Percentiles rank a stretch among this genome's conserved stretches.
phyloP scores from a whole-genome alignment of 2,888 invertebrate genomes.

The Spilosoma lubricipeda region DNA sequence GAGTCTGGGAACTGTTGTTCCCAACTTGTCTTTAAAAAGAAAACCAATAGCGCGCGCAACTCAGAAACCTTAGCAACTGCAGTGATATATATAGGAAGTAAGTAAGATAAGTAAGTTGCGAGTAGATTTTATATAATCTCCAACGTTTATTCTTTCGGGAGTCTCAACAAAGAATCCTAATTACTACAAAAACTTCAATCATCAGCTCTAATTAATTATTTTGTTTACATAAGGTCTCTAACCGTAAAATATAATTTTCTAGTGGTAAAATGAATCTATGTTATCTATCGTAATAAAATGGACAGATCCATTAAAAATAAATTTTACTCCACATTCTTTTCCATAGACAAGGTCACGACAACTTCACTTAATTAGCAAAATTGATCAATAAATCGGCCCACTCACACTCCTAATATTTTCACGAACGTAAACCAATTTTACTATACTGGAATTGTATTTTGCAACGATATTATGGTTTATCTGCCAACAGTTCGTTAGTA shows the following conservation, averaged over 20 bases:
- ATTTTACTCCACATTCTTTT: not conserved
- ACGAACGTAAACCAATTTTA: not conserved
- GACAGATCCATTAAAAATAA: not conserved
- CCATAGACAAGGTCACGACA: not conserved
- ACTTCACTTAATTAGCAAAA: not conserved
- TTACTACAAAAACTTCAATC: not conserved
- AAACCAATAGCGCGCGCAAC: not conserved
- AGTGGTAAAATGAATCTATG: not conserved
- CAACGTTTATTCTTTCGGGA: not conserved
- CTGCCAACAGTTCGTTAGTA: conserved; percentile 15
- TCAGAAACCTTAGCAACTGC: not conserved
- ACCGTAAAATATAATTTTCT: not conserved
- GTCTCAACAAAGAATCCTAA: not conserved
- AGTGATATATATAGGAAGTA: too few species aligned
- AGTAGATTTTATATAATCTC: not conserved
- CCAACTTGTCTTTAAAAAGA: too few species aligned
- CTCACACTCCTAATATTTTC: not conserved
- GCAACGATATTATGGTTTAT: conserved; percentile 10
- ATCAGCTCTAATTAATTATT: not conserved
- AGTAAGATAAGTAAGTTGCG: too few species aligned
- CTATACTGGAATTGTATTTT: not conserved
- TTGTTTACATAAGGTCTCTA: too few species aligned
- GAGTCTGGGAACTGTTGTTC: too few species aligned
- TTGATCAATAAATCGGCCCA: not conserved
- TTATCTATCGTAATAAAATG: too few species aligned